A percentile compares a stretch with the other conserved stretches of the same genome.
Conservation (phyloP, 2,113 vertebrate species). For the Leucoraja erinaceus region DNA sequence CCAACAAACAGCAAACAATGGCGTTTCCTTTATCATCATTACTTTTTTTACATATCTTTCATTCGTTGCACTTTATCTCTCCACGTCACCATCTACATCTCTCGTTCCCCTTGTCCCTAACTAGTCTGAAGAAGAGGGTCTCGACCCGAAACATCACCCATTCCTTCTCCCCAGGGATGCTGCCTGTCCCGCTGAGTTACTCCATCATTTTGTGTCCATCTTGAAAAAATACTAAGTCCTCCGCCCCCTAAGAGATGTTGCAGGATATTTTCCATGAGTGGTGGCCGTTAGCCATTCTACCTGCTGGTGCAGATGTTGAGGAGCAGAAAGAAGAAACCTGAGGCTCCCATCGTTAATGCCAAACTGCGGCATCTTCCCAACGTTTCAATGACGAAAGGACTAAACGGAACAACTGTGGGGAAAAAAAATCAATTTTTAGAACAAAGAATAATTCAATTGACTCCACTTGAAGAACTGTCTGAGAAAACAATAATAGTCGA, state of each 20-base stretch:
- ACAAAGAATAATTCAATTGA: not conserved
- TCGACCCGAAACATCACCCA: too few species aligned
- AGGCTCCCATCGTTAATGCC: conserved; percentile 67
- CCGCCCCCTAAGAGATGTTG: not conserved
- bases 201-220: too few species aligned
- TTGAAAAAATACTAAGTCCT: not conserved
- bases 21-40: too few species aligned
- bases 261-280: not conserved
- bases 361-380: conserved; percentile 72
- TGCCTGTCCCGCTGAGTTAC: too few species aligned
- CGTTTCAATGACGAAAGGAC: conserved; percentile 74
- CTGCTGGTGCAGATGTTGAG: conserved; percentile 80
- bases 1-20: too few species aligned
- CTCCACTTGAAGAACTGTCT: too few species aligned
- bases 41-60: too few species aligned
- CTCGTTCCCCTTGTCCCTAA: too few species aligned
- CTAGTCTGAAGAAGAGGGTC: too few species aligned
- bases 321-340: conserved; percentile 76
- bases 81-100: too few species aligned
- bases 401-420: conserved; percentile 75
- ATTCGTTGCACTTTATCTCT: too few species aligned
- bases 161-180: too few species aligned
- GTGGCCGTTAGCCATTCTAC: conserved; percentile 49
- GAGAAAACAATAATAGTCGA: not conserved
- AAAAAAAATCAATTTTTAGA: not conserved